phyloP scores from a whole-genome alignment of 2,888 invertebrate species.

The Chaetogeoica ovagalla region DNA sequence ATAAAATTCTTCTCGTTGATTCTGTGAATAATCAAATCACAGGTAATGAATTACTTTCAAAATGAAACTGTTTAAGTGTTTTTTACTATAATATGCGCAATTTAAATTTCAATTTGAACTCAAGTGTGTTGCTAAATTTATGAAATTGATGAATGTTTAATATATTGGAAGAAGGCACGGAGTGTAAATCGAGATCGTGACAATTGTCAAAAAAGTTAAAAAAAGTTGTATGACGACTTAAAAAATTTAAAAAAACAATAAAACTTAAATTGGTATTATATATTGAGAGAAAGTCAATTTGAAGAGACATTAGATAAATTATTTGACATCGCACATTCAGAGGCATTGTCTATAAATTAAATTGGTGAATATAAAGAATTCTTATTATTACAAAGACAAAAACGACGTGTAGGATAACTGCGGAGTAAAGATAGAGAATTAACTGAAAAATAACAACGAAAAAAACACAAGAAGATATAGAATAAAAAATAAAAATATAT shows the following conservation, averaged over 20 bases:
- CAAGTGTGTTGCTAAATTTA: slow-evolving; percentile 5
- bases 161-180: slow-evolving; percentile 23
- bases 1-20: too few relatives aligned
- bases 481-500: slow-evolving; percentile 23
- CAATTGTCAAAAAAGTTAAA: slow-evolving; percentile 30
- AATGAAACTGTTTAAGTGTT: slow-evolving; percentile 28
- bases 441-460: slow-evolving; percentile 10
- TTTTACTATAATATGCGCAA: slow-evolving; percentile 23
- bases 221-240: slow-evolving; percentile 15
- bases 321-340: slow-evolving; percentile 25
- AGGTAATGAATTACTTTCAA: slow-evolving; percentile 22
- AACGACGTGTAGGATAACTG: slow-evolving; percentile 14
- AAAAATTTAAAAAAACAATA: slow-evolving; percentile 22
- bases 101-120: slow-evolving; percentile 32
- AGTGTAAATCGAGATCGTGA: slow-evolving; percentile 19
- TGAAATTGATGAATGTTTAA: slow-evolving; percentile 25
- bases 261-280: slow-evolving; percentile 18
- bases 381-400: slow-evolving; percentile 29
- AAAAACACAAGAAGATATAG: not conserved
- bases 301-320: slow-evolving; percentile 31
- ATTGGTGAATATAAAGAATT: slow-evolving; percentile 23
- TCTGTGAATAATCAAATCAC: too few relatives aligned
- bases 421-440: not conserved
- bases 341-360: slow-evolving; percentile 14
- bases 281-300: slow-evolving; percentile 25